Conservation (phyloP, 2,797 vertebrate genomes). For the Sebastes hubbsi region DNA sequence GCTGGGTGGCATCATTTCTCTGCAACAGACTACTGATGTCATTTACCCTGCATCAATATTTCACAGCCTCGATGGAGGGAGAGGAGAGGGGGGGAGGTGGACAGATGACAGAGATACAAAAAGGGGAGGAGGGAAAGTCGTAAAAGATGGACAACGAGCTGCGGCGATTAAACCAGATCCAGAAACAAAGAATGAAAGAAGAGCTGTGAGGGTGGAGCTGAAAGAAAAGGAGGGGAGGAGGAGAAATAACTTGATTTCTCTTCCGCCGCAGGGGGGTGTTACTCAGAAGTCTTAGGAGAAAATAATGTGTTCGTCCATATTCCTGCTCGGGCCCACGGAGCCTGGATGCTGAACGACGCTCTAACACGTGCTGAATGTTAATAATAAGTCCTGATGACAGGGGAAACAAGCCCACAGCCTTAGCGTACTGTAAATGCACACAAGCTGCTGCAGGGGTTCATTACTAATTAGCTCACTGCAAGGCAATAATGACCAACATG, state of each 20-base stretch:
- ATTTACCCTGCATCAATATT: constrained; percentile 79
- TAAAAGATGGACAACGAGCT: constrained; percentile 27
- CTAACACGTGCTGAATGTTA: neutral
- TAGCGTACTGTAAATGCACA: constrained; percentile 4
- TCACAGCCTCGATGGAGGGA: constrained; percentile 44
- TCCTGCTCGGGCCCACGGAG: neutral
- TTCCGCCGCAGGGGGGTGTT: constrained; percentile 1
- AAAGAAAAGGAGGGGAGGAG: neutral
- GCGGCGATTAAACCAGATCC: constrained; percentile 25
- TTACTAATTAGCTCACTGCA: constrained; percentile 54
- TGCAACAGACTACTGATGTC: constrained; percentile 68
- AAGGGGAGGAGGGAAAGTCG: constrained; percentile 13
- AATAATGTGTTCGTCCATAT: constrained; percentile 27
- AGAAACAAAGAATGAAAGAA: constrained; percentile 13
- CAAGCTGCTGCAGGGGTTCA: constrained; percentile 21
- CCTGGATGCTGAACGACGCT: neutral
- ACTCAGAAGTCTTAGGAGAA: constrained; percentile 1
- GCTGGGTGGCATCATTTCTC: constrained; percentile 57
- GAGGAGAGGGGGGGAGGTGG: neutral
- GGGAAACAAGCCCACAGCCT: constrained; percentile 21
- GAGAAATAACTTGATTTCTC: constrained; percentile 40
- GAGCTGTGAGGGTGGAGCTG: neutral
- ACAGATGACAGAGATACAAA: constrained; percentile 20
- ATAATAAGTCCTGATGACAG: constrained; percentile 33
- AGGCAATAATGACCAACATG: constrained; percentile 45